A percentile compares a stretch with the other conserved stretches of the same genome.
Evolutionary conservation across 2,888 invertebrate genomes (phyloP).

Genomic region (Harpalus rubripes): DNA sequence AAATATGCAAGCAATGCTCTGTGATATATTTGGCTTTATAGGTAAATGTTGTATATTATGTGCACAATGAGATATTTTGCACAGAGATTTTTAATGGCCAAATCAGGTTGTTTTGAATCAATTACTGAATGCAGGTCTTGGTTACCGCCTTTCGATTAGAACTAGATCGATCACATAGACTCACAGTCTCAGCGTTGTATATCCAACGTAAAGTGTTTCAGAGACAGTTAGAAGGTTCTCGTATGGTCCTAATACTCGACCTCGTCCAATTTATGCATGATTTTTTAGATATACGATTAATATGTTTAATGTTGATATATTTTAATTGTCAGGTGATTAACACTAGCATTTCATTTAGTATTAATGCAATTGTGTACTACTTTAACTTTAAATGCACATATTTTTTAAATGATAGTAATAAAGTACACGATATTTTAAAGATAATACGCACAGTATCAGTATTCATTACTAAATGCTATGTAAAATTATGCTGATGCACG

Average conservation of each 20-base stretch:
- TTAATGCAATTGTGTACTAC: not conserved
- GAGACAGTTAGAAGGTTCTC: slow-evolving; percentile 56
- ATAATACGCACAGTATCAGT: too few relatives aligned
- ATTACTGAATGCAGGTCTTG: slow-evolving; percentile 65
- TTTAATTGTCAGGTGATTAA: slow-evolving; percentile 55
- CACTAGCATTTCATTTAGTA: not conserved
- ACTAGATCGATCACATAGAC: slow-evolving; percentile 33
- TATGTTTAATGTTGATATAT: slow-evolving; percentile 21
- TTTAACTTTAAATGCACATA: not conserved
- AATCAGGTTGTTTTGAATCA: slow-evolving; percentile 62
- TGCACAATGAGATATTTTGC: slow-evolving; percentile 50
- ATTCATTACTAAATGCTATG: too few relatives aligned
- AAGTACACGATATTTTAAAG: too few relatives aligned
- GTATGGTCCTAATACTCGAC: slow-evolving; percentile 35
- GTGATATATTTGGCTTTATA: slow-evolving; percentile 9
- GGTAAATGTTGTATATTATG: not conserved
- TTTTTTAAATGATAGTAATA: too few relatives aligned
- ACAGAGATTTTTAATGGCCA: slow-evolving; percentile 4
- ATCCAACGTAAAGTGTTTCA: slow-evolving; percentile 20
- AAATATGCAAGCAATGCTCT: slow-evolving; percentile 17
- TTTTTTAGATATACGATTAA: slow-evolving; percentile 36
- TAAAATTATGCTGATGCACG: too few relatives aligned
- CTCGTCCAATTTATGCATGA: slow-evolving; percentile 52
- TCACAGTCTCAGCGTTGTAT: slow-evolving; percentile 55
- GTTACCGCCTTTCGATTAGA: slow-evolving; percentile 65